Conservation (phyloP, 1,140 invertebrate species). For the Drosophila hydei region DNA sequence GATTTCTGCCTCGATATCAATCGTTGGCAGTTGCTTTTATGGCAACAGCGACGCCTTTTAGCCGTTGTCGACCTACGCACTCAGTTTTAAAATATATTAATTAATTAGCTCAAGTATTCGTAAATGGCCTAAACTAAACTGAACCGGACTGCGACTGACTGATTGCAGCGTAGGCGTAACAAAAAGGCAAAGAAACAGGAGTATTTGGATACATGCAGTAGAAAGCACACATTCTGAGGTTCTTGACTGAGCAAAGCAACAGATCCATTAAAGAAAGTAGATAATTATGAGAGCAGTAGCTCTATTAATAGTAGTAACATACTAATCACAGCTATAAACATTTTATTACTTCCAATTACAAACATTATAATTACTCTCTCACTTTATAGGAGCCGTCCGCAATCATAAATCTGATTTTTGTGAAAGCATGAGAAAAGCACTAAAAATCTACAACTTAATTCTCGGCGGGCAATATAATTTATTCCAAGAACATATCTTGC, state of each 20-base stretch:
- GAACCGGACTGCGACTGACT: constrained; percentile 5
- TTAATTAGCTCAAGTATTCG: constrained; percentile 44
- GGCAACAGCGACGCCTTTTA: constrained; percentile 51
- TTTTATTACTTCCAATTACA: constrained; percentile 1
- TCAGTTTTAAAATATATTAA: constrained; percentile 51
- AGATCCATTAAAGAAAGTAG: constrained; percentile 1
- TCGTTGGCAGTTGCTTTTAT: constrained; percentile 40
- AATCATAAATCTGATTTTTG: neutral
- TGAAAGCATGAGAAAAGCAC: constrained; percentile 6
- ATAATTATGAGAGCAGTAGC: neutral
- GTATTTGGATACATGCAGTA: constrained; percentile 1
- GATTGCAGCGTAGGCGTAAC: constrained; percentile 28
- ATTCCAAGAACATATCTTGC: constrained; percentile 1
- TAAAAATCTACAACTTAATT: neutral
- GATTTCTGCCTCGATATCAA: constrained; percentile 48
- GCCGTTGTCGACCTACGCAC: constrained; percentile 46
- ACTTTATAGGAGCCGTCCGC: neutral
- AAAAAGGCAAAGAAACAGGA: constrained; percentile 32
- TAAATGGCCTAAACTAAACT: constrained; percentile 35
- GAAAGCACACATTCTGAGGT: constrained; percentile 11
- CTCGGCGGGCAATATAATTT: neutral
- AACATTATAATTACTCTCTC: neutral
- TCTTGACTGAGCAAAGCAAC: neutral
- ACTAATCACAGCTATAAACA: constrained; percentile 1
- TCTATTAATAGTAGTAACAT: neutral